Conservation (phyloP, 2,888 invertebrate genomes). For the Sericinus montela region DNA sequence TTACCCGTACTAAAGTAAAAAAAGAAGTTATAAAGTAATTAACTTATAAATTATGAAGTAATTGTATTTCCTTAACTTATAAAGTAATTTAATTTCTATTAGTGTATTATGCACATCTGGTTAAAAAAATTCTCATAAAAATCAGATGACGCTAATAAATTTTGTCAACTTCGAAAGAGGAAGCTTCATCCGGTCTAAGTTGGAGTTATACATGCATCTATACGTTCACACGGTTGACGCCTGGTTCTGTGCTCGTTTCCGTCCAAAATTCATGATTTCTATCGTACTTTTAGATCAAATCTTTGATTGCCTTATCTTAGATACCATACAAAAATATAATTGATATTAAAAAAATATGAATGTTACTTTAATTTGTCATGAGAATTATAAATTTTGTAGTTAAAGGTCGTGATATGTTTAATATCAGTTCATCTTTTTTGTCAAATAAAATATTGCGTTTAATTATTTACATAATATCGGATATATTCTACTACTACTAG, state of each 20-base stretch:
- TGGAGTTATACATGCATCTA: constrained; percentile 1
- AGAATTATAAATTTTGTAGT: neutral
- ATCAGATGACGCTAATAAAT: constrained; percentile 10
- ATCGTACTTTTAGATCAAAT: neutral
- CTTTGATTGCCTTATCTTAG: neutral
- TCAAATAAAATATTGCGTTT: no score
- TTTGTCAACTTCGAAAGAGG: constrained; percentile 14
- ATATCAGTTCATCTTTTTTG: no score
- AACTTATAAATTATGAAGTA: no score
- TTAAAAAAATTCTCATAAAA: neutral
- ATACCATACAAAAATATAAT: neutral
- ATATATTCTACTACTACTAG: no score
- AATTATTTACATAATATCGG: neutral
- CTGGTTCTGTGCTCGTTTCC: constrained; percentile 11
- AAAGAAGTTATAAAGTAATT: no score
- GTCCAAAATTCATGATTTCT: neutral
- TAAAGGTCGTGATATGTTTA: neutral
- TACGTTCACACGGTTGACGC: constrained; percentile 14
- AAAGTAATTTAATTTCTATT: no score
- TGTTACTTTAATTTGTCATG: neutral
- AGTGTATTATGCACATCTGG: constrained; percentile 2
- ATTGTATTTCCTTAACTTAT: no score
- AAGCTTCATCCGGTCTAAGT: constrained; percentile 17
- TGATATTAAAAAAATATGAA: constrained; percentile 2
- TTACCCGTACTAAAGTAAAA: no score